Evolutionary conservation across 2,113 vertebrate genomes (phyloP), one percentile per base, ranked within the genome.

Genomic region (Jaculus jaculus): DNA sequence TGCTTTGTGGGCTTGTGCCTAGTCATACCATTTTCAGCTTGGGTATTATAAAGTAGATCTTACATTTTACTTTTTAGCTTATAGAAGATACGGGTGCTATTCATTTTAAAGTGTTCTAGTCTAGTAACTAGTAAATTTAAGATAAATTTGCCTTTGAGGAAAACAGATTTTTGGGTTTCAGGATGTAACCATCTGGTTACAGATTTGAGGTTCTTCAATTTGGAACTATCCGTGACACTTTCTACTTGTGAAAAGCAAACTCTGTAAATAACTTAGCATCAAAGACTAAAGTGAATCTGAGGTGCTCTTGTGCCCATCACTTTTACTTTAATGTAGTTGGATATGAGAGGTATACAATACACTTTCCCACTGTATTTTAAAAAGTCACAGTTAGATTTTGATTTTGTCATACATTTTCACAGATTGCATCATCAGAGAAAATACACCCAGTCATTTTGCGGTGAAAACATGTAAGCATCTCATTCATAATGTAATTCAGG

Each of bases 391-490:
- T 98, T 98, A 98, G 98, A 98, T 97, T 98, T 98, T 98, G 96
- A 98, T 98, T 98, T 98, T 98, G 98, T 98, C 98, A 98, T 98
- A 98, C 98, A 98, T 98, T 98, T 98, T 98, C 98, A 97, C 98
- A 98, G 98, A 98, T 98, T 98, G 97, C 98, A 98, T 98, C 98
- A 98, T 96, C 98, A 98, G 97, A 98, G 98, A 98, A 98, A 98
- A 98, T 98, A 98, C 97, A 98, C 98, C 97, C 98, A 98, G 98
- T 98, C 98, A 98, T 98, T 97, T 98, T 98, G 98, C 98, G 98
- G 98, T 98, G 98, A 98, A 98, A 98, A 98, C 98, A 98, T 98
- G 98, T 98, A 98, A 98, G 98, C 98, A 98, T 98, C 97, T 98
- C 97, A 98, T 98, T 97, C 96, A 96, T 98, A 98, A 98, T 97